Evolutionary conservation across 2,797 vertebrate genomes (phyloP).

Genomic region (Glossophaga mutica): DNA sequence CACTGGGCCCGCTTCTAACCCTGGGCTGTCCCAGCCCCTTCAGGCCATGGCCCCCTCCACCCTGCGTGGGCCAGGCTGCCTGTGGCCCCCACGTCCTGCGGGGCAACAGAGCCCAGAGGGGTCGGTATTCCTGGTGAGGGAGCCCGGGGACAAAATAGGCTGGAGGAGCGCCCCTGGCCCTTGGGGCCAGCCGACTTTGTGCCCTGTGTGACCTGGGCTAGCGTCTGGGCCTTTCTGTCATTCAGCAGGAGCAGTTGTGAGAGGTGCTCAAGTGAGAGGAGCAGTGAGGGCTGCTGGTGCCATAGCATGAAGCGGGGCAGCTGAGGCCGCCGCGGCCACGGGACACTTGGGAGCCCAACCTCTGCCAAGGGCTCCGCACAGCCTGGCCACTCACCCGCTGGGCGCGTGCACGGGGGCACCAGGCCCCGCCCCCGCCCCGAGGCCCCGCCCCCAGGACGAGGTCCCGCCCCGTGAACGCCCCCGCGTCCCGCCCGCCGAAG

Average conservation of each 20-base stretch:
- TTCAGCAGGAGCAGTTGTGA: neutral
- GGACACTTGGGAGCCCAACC: too few species aligned
- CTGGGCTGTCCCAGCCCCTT: neutral
- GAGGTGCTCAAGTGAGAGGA: neutral
- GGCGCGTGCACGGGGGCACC: neutral
- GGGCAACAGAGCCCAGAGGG: neutral
- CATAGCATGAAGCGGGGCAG: neutral
- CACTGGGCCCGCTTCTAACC: neutral
- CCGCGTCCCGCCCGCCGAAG: neutral
- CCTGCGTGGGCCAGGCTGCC: neutral
- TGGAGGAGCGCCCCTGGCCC: neutral
- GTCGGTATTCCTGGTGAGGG: neutral
- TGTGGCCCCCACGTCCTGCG: neutral
- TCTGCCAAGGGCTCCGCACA: neutral
- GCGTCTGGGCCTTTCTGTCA: neutral
- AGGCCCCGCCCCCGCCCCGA: neutral
- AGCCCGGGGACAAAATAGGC: neutral
- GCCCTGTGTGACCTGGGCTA: neutral
- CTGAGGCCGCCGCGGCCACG: neutral
- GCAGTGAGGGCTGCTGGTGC: neutral
- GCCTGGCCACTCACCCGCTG: rapidly evolving
- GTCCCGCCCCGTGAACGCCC: neutral
- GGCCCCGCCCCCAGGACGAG: neutral
- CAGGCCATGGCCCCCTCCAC: neutral
- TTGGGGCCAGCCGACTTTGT: neutral